Conservation (phyloP, 2,888 invertebrate genomes). For the Chelonus formosanus region DNA sequence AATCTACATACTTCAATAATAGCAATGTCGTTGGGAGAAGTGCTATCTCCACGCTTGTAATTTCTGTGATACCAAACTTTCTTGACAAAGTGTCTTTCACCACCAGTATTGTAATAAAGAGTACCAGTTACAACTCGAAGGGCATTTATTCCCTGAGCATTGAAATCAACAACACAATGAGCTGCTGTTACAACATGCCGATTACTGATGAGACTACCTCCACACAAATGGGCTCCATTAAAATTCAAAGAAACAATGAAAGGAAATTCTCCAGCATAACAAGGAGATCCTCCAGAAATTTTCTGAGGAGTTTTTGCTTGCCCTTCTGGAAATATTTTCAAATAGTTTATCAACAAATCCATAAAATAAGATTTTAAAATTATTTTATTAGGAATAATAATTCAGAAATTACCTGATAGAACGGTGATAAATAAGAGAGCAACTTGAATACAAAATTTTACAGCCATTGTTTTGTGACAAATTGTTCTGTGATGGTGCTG, state of each 20-base stretch:
- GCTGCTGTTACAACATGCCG: conserved; percentile 20
- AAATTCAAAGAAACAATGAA: conserved; percentile 5
- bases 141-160: neutral
- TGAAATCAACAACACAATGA: conserved; percentile 1
- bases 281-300: neutral
- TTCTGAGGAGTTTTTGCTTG: neutral
- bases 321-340: neutral
- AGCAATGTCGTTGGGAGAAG: conserved; percentile 32
- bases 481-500: too few species aligned
- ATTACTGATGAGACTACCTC: conserved; percentile 13
- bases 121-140: conserved; percentile 29
- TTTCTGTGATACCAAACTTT: neutral
- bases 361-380: neutral
- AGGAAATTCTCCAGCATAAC: neutral
- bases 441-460: too few species aligned
- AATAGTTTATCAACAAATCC: neutral
- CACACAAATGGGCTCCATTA: conserved; percentile 6
- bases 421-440: too few species aligned
- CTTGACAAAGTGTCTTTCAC: conserved; percentile 11
- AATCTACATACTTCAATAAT: conserved; percentile 27
- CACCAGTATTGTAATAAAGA: conserved; percentile 12
- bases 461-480: too few species aligned
- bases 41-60: neutral
- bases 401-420: neutral
- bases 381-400: neutral